Conservation (phyloP, 2,113 vertebrate genomes). For the Chamaetylas fuelleborni region DNA sequence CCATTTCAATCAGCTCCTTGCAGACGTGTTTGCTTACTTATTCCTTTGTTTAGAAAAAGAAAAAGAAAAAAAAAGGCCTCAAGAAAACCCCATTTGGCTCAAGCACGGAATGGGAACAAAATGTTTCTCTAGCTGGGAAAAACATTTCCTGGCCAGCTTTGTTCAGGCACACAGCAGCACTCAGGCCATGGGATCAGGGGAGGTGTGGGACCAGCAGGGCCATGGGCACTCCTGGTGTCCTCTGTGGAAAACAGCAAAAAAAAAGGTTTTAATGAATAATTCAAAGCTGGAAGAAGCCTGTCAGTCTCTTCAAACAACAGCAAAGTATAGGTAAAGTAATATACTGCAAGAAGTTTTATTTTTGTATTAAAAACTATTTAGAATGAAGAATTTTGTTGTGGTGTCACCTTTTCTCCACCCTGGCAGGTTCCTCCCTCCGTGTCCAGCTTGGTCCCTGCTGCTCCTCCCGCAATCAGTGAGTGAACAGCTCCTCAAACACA, state of each 20-base stretch:
- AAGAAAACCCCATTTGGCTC: constrained; percentile 6
- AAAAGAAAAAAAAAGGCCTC: not conserved
- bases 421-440: not conserved
- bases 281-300: not conserved
- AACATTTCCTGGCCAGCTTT: constrained; percentile 21
- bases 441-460: not conserved
- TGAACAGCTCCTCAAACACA: not conserved
- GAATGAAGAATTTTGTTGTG: not conserved
- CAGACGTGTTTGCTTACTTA: not conserved
- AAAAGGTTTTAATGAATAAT: not conserved
- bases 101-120: constrained; percentile 23
- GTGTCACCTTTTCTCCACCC: not conserved
- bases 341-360: not conserved
- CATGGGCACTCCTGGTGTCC: not conserved
- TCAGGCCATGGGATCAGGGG: not conserved
- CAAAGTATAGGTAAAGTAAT: not conserved
- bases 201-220: not conserved
- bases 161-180: not conserved
- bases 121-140: constrained; percentile 25
- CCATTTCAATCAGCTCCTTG: not conserved
- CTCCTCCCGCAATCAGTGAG: not conserved
- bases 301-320: not conserved
- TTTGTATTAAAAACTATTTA: not conserved
- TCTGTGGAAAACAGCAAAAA: not conserved
- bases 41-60: not conserved